Evolutionary conservation across 2,888 invertebrate species (phyloP).

Genomic region (Ypsolopha sequella): DNA sequence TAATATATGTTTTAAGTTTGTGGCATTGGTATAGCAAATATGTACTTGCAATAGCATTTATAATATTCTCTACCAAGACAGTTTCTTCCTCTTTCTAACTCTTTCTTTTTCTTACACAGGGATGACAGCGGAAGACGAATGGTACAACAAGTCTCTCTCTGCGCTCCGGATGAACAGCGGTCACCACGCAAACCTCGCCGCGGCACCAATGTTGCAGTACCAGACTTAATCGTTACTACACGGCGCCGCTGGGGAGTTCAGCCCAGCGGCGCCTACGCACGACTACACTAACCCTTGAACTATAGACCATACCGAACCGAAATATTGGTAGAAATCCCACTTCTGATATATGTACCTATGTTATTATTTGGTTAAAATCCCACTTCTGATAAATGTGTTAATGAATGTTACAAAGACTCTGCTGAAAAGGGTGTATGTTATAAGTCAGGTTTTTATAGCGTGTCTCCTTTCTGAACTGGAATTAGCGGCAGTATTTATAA

Average conservation of each 20-base stretch:
- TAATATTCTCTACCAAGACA: neutral
- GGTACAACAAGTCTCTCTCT: constrained; percentile 98
- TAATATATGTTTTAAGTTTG: too few species aligned
- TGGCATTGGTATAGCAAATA: too few species aligned
- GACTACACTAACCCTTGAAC: constrained; percentile 53
- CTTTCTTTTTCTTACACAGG: constrained; percentile 61
- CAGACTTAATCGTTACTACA: constrained; percentile 88
- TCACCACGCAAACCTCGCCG: constrained; percentile 94
- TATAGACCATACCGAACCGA: neutral
- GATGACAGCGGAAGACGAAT: constrained; percentile 94
- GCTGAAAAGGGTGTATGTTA: too few species aligned
- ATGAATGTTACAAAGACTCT: too few species aligned
- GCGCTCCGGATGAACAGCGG: constrained; percentile 97
- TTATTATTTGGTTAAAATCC: too few species aligned
- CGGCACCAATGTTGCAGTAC: constrained; percentile 97
- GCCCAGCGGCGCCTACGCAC: constrained; percentile 62
- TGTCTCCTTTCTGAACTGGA: too few species aligned
- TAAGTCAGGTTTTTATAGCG: too few species aligned
- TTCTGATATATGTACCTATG: too few species aligned
- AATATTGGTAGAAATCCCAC: too few species aligned
- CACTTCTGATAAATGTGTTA: too few species aligned
- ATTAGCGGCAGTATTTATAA: too few species aligned
- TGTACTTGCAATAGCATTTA: neutral
- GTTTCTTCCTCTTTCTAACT: neutral
- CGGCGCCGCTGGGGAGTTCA: constrained; percentile 55